These are phyloP conservation scores for Lordiphosa collinella DNA, from an alignment of 1,140 invertebrate species.

Conservation along the genomic window DNA sequence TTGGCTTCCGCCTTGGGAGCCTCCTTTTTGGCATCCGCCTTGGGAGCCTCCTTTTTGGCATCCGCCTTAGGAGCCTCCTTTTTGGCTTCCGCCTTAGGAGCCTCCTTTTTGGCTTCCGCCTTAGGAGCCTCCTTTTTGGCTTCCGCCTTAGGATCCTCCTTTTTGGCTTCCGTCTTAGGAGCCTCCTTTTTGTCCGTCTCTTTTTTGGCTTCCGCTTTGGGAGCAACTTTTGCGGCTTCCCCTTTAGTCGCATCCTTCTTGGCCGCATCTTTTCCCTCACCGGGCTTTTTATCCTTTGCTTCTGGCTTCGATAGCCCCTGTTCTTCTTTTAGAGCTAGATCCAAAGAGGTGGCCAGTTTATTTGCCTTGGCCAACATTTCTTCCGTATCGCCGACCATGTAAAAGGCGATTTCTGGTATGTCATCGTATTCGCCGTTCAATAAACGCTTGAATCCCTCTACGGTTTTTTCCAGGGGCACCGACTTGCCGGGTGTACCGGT, in stretches of 20 bases:
- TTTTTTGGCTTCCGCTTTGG: conserved; percentile 17
- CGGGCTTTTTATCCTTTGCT: conserved; percentile 5
- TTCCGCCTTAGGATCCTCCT: conserved; percentile 1
- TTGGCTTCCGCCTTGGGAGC: neutral
- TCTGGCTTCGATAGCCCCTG: neutral
- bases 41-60: neutral
- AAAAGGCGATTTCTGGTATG: conserved; percentile 91
- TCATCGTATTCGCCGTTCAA: conserved; percentile 88
- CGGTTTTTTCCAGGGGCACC: conserved; percentile 83
- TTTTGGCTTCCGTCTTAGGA: conserved; percentile 1
- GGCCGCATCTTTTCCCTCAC: conserved; percentile 1
- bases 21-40: conserved; percentile 7
- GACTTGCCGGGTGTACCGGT: conserved; percentile 85
- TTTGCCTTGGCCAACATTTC: conserved; percentile 89
- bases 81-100: conserved; percentile 9
- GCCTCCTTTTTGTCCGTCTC: conserved; percentile 1
- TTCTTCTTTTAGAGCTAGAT: neutral
- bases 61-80: conserved; percentile 5
- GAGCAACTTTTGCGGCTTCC: neutral
- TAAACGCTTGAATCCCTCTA: conserved; percentile 80
- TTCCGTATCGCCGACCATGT: conserved; percentile 91
- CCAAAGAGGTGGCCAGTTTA: conserved; percentile 81
- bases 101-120: neutral
- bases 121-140: neutral
- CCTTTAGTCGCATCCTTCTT: neutral